A percentile compares a stretch with the other conserved stretches of the same genome.
Conservation (phyloP, 1,140 invertebrate species). For the Drosophila athabasca region DNA sequence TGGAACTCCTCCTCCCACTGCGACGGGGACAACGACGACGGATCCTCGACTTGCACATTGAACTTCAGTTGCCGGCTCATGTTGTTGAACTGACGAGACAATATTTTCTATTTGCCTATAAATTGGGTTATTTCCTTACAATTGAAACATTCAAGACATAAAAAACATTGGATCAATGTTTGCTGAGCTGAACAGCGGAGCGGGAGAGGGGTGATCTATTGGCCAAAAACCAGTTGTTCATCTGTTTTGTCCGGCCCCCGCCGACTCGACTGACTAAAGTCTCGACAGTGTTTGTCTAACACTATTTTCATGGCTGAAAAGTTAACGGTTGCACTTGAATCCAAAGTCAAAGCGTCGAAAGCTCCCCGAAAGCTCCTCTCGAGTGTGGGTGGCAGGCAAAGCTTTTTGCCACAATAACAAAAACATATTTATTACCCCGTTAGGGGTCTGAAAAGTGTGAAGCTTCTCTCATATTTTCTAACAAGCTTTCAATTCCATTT, state of each 20-base stretch:
- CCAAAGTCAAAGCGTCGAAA: constrained; percentile 23
- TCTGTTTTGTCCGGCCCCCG: constrained; percentile 43
- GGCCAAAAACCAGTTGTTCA: constrained; percentile 73
- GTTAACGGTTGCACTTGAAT: constrained; percentile 70
- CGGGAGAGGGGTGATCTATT: constrained; percentile 7
- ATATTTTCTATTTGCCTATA: constrained; percentile 63
- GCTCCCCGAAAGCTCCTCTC: constrained; percentile 39
- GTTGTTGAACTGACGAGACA: constrained; percentile 40
- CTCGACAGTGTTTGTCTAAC: constrained; percentile 58
- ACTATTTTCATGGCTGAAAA: constrained; percentile 70
- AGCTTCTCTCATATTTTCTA: too few relatives aligned
- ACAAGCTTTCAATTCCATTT: too few relatives aligned
- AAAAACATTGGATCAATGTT: constrained; percentile 51
- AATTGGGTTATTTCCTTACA: constrained; percentile 69
- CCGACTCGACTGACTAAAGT: too few relatives aligned
- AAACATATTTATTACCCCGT: constrained; percentile 21
- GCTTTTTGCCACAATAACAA: constrained; percentile 13
- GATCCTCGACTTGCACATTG: constrained; percentile 41
- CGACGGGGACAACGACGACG: constrained; percentile 1
- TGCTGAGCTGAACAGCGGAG: constrained; percentile 18
- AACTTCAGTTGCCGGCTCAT: constrained; percentile 72
- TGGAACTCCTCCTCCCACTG: constrained; percentile 23
- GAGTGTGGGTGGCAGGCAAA: constrained; percentile 33
- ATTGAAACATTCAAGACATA: constrained; percentile 40
- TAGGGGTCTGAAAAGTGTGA: neutral